Percentiles rank a stretch among this genome's conserved stretches.
Evolutionary conservation across 1,140 invertebrate genomes (phyloP).

Genomic region (Agraylea sexmaculata): DNA sequence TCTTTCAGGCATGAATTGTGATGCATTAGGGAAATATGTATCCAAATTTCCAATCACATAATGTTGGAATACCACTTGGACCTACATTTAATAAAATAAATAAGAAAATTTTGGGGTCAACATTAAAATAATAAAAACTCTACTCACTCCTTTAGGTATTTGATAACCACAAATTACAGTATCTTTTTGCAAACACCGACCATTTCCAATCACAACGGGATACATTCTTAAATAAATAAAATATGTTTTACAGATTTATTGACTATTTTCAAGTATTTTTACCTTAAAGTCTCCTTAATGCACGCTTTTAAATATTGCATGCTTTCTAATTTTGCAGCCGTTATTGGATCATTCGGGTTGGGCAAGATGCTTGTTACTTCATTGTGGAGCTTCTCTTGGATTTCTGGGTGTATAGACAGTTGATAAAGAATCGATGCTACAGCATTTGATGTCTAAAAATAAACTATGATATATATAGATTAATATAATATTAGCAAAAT

Average conservation of each 20-base stretch:
- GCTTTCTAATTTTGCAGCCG: constrained; percentile 50
- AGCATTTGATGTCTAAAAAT: constrained; percentile 62
- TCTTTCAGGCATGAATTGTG: constrained; percentile 60
- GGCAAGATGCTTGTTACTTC: constrained; percentile 49
- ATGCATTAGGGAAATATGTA: constrained; percentile 54
- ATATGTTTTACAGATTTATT: no score
- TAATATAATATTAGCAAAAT: not conserved
- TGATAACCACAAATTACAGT: constrained; percentile 70
- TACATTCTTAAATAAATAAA: constrained; percentile 52
- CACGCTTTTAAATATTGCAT: constrained; percentile 76
- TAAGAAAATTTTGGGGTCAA: not conserved
- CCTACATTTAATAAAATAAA: constrained; percentile 35
- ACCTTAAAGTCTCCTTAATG: constrained; percentile 83
- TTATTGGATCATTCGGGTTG: constrained; percentile 40
- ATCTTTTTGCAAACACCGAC: constrained; percentile 65
- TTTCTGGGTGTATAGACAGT: constrained; percentile 56
- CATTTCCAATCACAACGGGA: constrained; percentile 80
- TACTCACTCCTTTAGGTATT: constrained; percentile 76
- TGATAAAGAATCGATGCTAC: constrained; percentile 69
- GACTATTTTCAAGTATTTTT: no score
- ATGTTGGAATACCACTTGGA: constrained; percentile 71
- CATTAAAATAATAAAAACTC: not conserved
- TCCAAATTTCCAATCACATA: constrained; percentile 65
- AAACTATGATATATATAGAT: no score
- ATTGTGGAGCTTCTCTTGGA: constrained; percentile 59